phyloP scores from a whole-genome alignment of 2,113 vertebrate species.

The Petrocephalus zakoni region DNA sequence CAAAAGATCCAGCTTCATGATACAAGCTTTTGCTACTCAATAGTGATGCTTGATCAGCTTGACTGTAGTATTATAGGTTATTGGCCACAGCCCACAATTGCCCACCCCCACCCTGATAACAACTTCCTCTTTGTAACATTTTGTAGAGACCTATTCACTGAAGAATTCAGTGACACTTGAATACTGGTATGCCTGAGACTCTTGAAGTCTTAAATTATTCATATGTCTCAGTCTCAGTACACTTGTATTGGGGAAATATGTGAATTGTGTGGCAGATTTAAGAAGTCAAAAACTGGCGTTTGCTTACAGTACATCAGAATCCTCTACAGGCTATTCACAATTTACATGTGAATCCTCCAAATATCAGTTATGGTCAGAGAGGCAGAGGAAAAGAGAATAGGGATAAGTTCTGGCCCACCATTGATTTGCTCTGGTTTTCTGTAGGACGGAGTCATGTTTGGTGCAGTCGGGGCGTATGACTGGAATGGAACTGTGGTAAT shows the following conservation, averaged over 20 bases:
- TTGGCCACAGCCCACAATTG: neutral
- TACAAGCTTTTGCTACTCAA: neutral
- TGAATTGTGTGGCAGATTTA: neutral
- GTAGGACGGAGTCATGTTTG: slow-evolving; percentile 83
- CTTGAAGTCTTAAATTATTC: neutral
- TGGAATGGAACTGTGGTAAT: slow-evolving; percentile 95
- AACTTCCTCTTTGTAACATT: neutral
- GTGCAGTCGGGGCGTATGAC: slow-evolving; percentile 92
- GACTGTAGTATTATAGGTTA: neutral
- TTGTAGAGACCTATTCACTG: neutral
- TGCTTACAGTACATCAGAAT: neutral
- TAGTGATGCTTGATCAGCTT: neutral
- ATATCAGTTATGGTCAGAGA: neutral
- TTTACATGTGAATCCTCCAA: neutral
- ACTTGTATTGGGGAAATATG: neutral
- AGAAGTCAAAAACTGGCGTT: neutral
- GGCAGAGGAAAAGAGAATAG: neutral
- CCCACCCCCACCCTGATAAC: neutral
- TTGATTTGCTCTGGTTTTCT: neutral
- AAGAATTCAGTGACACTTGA: neutral
- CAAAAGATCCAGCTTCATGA: neutral
- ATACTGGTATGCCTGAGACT: too few relatives aligned
- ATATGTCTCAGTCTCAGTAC: neutral
- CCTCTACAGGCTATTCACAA: neutral
- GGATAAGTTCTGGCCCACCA: neutral